Percentiles rank a stretch among this genome's conserved stretches.
phyloP scores from a whole-genome alignment of 2,888 invertebrate genomes.

The Ophion ellenae region DNA sequence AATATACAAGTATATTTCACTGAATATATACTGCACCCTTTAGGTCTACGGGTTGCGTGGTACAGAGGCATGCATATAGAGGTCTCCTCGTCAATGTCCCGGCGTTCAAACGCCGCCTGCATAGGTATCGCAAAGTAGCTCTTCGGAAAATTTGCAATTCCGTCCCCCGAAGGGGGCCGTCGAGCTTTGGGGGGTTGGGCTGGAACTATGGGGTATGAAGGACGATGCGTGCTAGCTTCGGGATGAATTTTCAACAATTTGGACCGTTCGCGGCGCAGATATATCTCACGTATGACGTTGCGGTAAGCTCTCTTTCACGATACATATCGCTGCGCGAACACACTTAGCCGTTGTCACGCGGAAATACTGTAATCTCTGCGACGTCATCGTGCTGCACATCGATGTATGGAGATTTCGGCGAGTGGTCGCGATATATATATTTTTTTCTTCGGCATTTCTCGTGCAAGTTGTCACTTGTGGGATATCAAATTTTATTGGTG shows the following conservation, averaged over 20 bases:
- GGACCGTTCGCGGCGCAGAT: conserved; percentile 28
- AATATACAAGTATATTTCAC: neutral
- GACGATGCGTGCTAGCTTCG: conserved; percentile 11
- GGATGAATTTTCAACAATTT: conserved; percentile 59
- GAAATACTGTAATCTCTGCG: neutral
- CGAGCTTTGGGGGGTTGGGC: neutral
- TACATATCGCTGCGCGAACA: conserved; percentile 32
- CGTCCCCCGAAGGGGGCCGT: neutral
- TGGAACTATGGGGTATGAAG: neutral
- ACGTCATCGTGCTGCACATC: neutral
- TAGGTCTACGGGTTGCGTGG: conserved; percentile 22
- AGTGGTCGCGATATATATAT: neutral
- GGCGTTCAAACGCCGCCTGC: neutral
- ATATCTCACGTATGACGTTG: conserved; percentile 19
- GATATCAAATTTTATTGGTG: too few relatives aligned
- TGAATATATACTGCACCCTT: conserved; percentile 33
- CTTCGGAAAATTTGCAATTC: conserved; percentile 57
- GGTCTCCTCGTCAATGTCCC: conserved; percentile 28
- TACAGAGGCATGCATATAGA: neutral
- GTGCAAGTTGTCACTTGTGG: too few relatives aligned
- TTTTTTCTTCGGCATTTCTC: too few relatives aligned
- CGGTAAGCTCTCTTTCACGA: conserved; percentile 38
- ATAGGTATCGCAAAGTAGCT: conserved; percentile 38
- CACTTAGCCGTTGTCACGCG: conserved; percentile 1
- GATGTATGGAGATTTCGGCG: neutral